phyloP scores from a whole-genome alignment of 2,888 invertebrate species.

The Muscina levida region DNA sequence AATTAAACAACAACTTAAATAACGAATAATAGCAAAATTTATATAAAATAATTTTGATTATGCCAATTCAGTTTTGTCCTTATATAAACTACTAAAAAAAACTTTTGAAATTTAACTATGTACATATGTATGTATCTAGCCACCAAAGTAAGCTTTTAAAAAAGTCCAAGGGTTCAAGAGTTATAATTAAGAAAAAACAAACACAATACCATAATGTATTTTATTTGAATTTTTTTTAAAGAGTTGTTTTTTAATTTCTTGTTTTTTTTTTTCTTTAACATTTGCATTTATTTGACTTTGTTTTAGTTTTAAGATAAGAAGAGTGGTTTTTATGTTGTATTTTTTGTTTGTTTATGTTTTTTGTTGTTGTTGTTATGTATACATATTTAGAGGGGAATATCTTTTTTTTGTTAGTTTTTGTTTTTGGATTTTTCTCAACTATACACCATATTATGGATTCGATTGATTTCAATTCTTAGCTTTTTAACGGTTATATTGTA shows the following conservation, averaged over 20 bases:
- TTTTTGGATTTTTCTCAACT: conserved; percentile 69
- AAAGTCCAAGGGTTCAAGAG: conserved; percentile 50
- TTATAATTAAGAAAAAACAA: conserved; percentile 27
- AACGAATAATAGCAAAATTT: conserved; percentile 33
- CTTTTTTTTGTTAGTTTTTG: conserved; percentile 25
- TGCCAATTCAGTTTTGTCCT: neutral
- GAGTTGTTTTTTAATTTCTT: neutral
- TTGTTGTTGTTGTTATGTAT: conserved; percentile 19
- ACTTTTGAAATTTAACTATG: conserved; percentile 26
- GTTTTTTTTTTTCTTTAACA: neutral
- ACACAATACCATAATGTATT: too few species aligned
- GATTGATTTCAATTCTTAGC: conserved; percentile 76
- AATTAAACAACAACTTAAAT: conserved; percentile 5
- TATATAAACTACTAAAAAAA: too few species aligned
- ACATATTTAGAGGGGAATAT: neutral
- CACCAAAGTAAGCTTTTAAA: too few species aligned
- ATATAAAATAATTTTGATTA: conserved; percentile 39
- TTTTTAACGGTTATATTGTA: conserved; percentile 74
- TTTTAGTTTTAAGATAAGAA: neutral
- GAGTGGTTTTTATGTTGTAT: conserved; percentile 32
- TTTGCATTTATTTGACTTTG: neutral
- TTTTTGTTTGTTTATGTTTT: conserved; percentile 41
- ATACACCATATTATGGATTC: conserved; percentile 77
- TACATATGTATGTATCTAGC: too few species aligned
- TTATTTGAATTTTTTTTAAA: conserved; percentile 41